Percentiles rank a stretch among this genome's conserved stretches.
Evolutionary conservation across 2,797 vertebrate species (phyloP).

Genomic region (Notamacropus eugenii): DNA sequence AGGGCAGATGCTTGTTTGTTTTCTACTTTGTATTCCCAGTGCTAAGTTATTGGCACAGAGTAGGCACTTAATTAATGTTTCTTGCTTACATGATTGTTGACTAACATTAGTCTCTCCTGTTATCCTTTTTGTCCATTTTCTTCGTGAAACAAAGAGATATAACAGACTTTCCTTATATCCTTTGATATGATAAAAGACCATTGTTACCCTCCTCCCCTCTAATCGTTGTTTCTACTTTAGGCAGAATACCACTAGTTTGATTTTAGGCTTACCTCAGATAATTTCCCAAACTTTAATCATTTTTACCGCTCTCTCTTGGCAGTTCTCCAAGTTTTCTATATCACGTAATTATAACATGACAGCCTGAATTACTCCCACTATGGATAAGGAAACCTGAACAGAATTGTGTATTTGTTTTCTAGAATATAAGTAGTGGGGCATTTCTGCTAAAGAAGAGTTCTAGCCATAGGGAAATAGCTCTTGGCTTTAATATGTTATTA

Average conservation of each 20-base stretch:
- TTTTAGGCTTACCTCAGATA: background rate
- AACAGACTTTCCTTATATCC: background rate
- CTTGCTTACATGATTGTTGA: background rate
- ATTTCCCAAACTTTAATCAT: constrained; percentile 9
- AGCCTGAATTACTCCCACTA: background rate
- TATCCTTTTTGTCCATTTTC: background rate
- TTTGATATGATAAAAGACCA: background rate
- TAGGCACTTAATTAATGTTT: background rate
- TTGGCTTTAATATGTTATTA: background rate
- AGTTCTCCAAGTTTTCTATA: background rate
- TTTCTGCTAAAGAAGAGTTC: constrained; percentile 15
- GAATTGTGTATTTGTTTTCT: constrained; percentile 21
- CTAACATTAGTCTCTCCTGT: background rate
- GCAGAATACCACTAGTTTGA: background rate
- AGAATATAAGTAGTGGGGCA: background rate
- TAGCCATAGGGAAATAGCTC: background rate
- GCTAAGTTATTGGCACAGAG: background rate
- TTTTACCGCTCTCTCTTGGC: background rate
- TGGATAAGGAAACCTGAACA: background rate
- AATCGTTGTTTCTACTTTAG: background rate
- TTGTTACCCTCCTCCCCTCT: background rate
- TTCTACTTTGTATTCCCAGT: background rate
- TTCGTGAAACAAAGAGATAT: background rate
- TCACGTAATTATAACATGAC: background rate
- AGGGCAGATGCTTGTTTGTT: background rate